phyloP scores from a whole-genome alignment of 2,888 invertebrate species.

The Metacarcinus magister region DNA sequence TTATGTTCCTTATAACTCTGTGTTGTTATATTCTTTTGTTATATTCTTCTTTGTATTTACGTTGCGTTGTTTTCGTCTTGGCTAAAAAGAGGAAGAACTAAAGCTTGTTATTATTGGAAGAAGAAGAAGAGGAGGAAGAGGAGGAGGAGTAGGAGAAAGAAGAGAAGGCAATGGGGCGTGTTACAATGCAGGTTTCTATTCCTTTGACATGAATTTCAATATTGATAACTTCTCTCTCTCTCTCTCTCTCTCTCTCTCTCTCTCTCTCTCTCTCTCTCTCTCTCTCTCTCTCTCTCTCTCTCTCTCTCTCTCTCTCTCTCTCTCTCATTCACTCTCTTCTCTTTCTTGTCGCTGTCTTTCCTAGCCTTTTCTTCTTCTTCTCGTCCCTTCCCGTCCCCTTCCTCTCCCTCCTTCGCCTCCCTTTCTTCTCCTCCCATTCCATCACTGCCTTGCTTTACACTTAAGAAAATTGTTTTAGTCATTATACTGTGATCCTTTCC shows the following conservation, averaged over 20 bases:
- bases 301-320: not conserved
- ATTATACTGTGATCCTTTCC: not conserved
- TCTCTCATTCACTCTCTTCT: not conserved
- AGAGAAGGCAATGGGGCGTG: conserved; percentile 1
- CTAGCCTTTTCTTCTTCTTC: not conserved
- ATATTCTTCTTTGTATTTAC: not conserved
- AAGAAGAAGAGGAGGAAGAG: not conserved
- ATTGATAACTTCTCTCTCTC: conserved; percentile 10
- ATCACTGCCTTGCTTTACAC: not conserved
- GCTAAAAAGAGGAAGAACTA: not conserved
- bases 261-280: not conserved
- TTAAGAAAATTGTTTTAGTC: not conserved
- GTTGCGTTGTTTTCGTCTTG: conserved; percentile 26
- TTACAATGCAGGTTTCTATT: conserved; percentile 10
- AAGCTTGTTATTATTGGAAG: conserved; percentile 15
- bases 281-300: not conserved
- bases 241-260: conserved; percentile 10
- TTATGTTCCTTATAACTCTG: too few species aligned
- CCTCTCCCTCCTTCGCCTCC: not conserved
- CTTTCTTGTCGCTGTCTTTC: too few species aligned
- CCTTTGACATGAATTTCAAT: conserved; percentile 26
- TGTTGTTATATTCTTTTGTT: conserved; percentile 8
- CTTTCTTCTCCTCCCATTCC: not conserved
- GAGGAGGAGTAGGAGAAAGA: not conserved
- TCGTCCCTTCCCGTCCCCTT: not conserved